These are phyloP conservation scores for Climacteris rufus DNA, from an alignment of 2,113 vertebrate genomes.

Conservation along the genomic window DNA sequence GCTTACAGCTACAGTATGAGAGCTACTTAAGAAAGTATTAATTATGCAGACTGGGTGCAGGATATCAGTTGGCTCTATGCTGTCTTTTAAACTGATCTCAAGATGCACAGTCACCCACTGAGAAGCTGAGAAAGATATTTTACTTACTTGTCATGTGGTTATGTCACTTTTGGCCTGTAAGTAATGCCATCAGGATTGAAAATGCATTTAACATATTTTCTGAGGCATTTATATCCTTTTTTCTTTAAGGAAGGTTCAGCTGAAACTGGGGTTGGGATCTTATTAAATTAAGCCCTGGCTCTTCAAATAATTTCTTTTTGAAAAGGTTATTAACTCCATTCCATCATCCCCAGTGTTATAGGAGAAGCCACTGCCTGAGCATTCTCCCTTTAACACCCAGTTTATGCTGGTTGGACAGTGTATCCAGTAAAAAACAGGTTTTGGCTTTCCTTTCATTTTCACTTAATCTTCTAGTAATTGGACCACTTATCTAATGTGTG, in stretches of 20 bases:
- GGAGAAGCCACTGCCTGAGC: accelerated
- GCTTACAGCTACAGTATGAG: background rate
- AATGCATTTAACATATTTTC: background rate
- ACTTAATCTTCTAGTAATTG: background rate
- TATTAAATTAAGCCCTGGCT: background rate
- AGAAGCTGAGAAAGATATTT: background rate
- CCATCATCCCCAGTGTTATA: background rate
- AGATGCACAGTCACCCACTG: background rate
- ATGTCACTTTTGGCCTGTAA: background rate
- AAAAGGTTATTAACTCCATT: background rate
- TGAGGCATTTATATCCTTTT: background rate
- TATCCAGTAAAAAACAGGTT: background rate
- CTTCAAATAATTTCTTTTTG: background rate
- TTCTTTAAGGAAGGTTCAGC: background rate
- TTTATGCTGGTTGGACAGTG: background rate
- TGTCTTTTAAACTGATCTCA: background rate
- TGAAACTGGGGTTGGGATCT: background rate
- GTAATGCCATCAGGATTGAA: background rate
- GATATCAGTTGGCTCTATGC: background rate
- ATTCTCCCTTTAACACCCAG: background rate
- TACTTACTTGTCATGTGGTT: background rate
- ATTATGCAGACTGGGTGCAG: background rate
- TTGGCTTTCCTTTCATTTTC: background rate
- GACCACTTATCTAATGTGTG: background rate
- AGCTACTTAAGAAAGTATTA: background rate